These are phyloP conservation scores for Nephotettix cincticeps DNA, from an alignment of 1,140 invertebrate genomes.

Conservation along the genomic window DNA sequence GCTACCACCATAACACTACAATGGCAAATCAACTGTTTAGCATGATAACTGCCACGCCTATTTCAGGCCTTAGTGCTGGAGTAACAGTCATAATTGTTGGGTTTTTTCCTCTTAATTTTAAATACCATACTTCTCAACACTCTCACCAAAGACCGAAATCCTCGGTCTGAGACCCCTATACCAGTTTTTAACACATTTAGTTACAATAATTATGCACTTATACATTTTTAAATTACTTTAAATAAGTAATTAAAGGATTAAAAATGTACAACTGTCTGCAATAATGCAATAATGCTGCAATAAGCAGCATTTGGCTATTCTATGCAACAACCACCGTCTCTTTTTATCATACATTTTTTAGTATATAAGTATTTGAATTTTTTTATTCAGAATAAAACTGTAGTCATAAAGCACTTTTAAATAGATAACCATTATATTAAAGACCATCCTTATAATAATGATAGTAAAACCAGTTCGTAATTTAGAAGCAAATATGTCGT, in stretches of 20 bases:
- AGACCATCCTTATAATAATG: not conserved
- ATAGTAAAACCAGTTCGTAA: not conserved
- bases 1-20: slow-evolving; percentile 63
- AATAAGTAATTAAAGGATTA: no score
- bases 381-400: no score
- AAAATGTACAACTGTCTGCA: no score
- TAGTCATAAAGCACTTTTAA: no score
- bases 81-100: not conserved
- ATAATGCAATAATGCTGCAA: no score
- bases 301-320: no score
- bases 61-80: not conserved
- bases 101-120: not conserved
- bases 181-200: not conserved
- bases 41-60: not conserved
- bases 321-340: no score
- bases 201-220: no score
- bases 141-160: not conserved
- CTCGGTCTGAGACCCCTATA: not conserved
- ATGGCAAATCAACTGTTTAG: slow-evolving; percentile 47
- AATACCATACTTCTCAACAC: not conserved
- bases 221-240: no score
- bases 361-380: no score
- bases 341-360: no score
- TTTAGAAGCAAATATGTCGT: not conserved
- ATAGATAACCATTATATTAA: not conserved